Evolutionary conservation across 2,113 vertebrate species (phyloP).

Genomic region (Callaeas wilsoni): DNA sequence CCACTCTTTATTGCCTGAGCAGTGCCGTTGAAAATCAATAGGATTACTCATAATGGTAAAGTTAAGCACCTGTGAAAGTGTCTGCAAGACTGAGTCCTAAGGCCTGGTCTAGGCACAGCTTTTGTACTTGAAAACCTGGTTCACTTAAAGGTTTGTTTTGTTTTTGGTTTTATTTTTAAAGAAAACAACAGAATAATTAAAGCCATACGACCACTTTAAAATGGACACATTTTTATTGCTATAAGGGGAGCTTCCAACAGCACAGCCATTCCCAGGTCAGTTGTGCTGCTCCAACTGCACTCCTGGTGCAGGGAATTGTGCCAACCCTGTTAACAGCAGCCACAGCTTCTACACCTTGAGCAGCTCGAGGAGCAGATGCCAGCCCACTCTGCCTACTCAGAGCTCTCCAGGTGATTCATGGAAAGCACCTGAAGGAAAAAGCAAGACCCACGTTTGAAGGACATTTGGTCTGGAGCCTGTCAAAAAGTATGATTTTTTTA

Average conservation of each 20-base stretch:
- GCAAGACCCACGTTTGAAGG: neutral
- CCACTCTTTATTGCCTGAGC: neutral
- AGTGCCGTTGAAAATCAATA: slow-evolving; percentile 17
- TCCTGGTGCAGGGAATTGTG: neutral
- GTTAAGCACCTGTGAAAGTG: slow-evolving; percentile 38
- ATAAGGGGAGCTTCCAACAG: neutral
- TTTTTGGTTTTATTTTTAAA: slow-evolving; percentile 40
- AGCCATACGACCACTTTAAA: slow-evolving; percentile 11
- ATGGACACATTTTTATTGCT: neutral
- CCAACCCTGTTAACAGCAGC: neutral
- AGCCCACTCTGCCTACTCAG: neutral
- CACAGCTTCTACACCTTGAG: neutral
- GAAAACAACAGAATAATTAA: slow-evolving; percentile 44
- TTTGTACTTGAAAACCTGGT: slow-evolving; percentile 27
- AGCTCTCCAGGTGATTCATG: neutral
- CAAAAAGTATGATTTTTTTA: neutral
- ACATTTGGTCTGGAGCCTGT: neutral
- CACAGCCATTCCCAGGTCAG: neutral
- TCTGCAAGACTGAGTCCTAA: neutral
- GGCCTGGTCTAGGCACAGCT: neutral
- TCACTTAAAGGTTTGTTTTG: slow-evolving; percentile 19
- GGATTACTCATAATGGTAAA: slow-evolving; percentile 13
- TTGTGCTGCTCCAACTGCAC: neutral
- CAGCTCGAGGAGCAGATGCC: neutral
- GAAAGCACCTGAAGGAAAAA: neutral